Conservation (phyloP, 2,888 invertebrate species). For the Xanthostigma xanthostigma region DNA sequence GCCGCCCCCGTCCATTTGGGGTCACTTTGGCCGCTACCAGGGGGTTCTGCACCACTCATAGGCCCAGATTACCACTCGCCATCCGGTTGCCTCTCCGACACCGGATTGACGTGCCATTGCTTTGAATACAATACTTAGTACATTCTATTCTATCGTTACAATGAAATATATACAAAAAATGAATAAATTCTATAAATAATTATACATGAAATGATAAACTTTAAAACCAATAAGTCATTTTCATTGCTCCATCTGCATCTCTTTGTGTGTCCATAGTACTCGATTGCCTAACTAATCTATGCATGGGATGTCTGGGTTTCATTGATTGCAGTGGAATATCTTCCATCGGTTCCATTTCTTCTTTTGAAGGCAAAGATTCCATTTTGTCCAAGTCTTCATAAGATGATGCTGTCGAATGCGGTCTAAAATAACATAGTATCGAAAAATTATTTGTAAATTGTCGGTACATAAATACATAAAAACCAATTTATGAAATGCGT, state of each 20-base stretch:
- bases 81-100: no score
- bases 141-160: not conserved
- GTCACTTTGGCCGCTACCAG: no score
- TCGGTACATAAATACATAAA: no score
- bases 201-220: not conserved
- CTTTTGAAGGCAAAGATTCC: slow-evolving; percentile 24
- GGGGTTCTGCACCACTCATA: no score
- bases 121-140: no score
- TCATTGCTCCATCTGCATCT: slow-evolving; percentile 63
- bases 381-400: slow-evolving; percentile 60
- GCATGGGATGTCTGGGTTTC: slow-evolving; percentile 38
- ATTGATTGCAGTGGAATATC: slow-evolving; percentile 29
- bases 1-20: no score
- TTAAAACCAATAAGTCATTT: slow-evolving; percentile 79
- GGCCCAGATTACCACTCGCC: no score
- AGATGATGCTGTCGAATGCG: slow-evolving; percentile 38
- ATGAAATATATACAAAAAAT: not conserved
- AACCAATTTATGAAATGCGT: no score
- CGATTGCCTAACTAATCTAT: slow-evolving; percentile 57
- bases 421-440: slow-evolving; percentile 27
- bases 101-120: no score
- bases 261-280: slow-evolving; percentile 73
- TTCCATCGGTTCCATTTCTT: slow-evolving; percentile 34
- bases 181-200: slow-evolving; percentile 1
- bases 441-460: no score